Percentiles rank a stretch among this genome's conserved stretches.
phyloP scores from a whole-genome alignment of 2,113 vertebrate species.

The Myiozetetes cayanensis region DNA sequence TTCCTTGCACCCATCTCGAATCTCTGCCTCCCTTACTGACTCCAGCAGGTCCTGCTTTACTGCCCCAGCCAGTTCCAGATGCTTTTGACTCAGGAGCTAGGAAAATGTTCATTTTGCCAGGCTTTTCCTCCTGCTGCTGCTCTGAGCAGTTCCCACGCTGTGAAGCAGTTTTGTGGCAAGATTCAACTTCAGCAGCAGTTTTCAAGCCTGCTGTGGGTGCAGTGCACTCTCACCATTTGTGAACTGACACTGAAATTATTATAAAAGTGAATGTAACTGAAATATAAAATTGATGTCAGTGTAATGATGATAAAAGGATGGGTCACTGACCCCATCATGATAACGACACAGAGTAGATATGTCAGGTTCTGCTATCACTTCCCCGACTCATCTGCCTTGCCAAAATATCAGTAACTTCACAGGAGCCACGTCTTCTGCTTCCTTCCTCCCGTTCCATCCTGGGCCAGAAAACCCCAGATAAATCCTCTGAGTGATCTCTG shows the following conservation, averaged over 20 bases:
- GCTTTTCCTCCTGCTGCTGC: neutral
- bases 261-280: neutral
- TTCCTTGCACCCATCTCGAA: neutral
- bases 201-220: neutral
- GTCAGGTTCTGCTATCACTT: neutral
- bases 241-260: neutral
- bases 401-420: neutral
- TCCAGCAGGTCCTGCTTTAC: conserved; percentile 46
- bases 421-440: neutral
- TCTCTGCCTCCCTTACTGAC: neutral
- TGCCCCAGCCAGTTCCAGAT: conserved; percentile 28
- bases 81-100: conserved; percentile 7
- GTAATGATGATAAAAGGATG: neutral
- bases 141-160: conserved; percentile 28
- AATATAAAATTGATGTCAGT: neutral
- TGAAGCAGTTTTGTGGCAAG: neutral
- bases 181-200: neutral
- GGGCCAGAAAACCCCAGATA: neutral
- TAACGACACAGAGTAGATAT: neutral
- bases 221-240: neutral
- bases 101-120: conserved; percentile 27
- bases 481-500: neutral
- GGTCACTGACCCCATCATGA: neutral
- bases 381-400: neutral
- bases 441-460: neutral